phyloP scores from a whole-genome alignment of 1,140 invertebrate genomes.

The Dreissena polymorpha region DNA sequence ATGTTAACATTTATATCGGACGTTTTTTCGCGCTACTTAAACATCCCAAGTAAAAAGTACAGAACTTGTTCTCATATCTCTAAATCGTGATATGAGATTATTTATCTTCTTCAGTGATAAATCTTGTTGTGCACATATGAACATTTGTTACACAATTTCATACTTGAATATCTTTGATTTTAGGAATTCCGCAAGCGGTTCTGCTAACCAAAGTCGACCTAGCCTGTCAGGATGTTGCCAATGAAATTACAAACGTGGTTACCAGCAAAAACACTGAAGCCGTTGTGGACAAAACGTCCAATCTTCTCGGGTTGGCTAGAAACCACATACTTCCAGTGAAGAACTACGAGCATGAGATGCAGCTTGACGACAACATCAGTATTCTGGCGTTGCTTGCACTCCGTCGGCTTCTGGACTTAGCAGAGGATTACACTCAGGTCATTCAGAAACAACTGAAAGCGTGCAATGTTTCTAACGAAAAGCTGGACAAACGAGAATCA shows the following conservation, averaged over 20 bases:
- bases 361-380: slow-evolving; percentile 31
- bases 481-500: too few relatives aligned
- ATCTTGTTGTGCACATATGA: too few relatives aligned
- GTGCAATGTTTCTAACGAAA: too few relatives aligned
- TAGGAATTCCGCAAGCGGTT: slow-evolving; percentile 43
- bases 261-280: slow-evolving; percentile 1
- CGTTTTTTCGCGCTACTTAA: too few relatives aligned
- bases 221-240: slow-evolving; percentile 2
- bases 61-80: too few relatives aligned
- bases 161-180: neutral
- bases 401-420: slow-evolving; percentile 16
- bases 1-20: too few relatives aligned
- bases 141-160: too few relatives aligned
- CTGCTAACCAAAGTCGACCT: slow-evolving; percentile 48
- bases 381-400: slow-evolving; percentile 21
- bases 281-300: slow-evolving; percentile 27
- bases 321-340: slow-evolving; percentile 40
- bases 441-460: neutral
- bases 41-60: too few relatives aligned
- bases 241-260: slow-evolving; percentile 12
- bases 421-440: slow-evolving; percentile 23
- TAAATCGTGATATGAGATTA: too few relatives aligned
- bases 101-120: too few relatives aligned
- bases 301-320: slow-evolving; percentile 35
- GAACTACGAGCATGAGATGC: slow-evolving; percentile 39